Evolutionary conservation across 2,113 vertebrate species (phyloP).

Genomic region (Nyctibius bracteatus): DNA sequence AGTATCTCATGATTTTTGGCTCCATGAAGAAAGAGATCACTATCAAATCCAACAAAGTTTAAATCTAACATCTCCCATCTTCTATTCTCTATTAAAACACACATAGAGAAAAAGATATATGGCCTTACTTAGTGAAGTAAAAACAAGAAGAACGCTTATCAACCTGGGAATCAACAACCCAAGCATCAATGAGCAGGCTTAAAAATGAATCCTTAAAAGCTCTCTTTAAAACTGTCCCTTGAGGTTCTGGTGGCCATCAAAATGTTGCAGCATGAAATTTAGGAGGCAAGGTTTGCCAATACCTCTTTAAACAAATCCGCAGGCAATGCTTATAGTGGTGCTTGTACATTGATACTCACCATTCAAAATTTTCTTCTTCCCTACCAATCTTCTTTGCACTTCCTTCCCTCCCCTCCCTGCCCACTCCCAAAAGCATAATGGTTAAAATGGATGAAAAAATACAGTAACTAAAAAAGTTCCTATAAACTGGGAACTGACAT

Average conservation of each 20-base stretch:
- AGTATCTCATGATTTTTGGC: not conserved
- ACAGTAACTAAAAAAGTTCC: conserved; percentile 7
- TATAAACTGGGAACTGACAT: conserved; percentile 24
- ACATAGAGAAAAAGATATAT: not conserved
- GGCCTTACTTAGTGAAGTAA: not conserved
- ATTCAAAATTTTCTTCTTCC: not conserved
- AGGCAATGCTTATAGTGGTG: not conserved
- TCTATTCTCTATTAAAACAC: not conserved
- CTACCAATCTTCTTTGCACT: not conserved
- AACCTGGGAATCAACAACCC: not conserved
- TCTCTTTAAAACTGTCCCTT: not conserved
- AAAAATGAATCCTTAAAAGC: not conserved
- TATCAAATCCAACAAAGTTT: not conserved
- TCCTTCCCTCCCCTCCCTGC: not conserved
- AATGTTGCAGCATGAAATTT: not conserved
- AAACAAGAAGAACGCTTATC: not conserved
- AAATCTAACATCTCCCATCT: not conserved
- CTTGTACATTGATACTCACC: not conserved
- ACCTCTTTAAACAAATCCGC: not conserved
- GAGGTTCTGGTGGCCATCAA: not conserved
- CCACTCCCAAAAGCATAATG: not conserved
- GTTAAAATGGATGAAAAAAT: conserved; percentile 16
- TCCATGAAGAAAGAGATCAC: not conserved
- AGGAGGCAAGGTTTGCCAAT: not conserved
- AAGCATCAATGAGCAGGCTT: not conserved